phyloP scores from a whole-genome alignment of 1,140 invertebrate genomes.

The Drosophila setifemur region DNA sequence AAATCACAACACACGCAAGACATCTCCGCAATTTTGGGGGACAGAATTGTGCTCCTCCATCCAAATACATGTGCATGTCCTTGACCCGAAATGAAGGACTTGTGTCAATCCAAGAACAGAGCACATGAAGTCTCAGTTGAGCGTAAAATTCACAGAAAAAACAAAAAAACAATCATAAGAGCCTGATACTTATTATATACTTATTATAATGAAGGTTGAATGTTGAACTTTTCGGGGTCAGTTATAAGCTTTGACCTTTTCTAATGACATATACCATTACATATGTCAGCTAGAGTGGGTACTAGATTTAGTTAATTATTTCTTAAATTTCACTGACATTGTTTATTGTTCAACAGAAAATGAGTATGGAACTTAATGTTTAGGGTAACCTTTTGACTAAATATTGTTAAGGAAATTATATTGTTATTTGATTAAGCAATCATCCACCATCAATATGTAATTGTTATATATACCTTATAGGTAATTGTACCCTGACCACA shows the following conservation, averaged over 20 bases:
- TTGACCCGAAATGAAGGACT: slow-evolving; percentile 31
- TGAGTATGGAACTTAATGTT: too few species aligned
- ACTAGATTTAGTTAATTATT: too few species aligned
- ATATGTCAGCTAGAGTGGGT: neutral
- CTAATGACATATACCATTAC: neutral
- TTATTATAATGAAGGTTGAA: neutral
- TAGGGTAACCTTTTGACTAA: too few species aligned
- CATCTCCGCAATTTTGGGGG: neutral
- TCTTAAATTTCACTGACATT: too few species aligned
- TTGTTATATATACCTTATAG: too few species aligned
- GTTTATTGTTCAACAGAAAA: too few species aligned
- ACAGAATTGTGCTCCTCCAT: neutral
- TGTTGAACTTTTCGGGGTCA: neutral
- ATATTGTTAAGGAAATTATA: too few species aligned
- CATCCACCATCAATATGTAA: too few species aligned
- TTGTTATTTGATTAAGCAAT: too few species aligned
- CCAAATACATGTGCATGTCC: slow-evolving; percentile 17
- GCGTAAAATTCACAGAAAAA: neutral
- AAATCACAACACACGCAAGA: slow-evolving; percentile 30
- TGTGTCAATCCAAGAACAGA: slow-evolving; percentile 15
- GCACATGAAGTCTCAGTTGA: slow-evolving; percentile 5
- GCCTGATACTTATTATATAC: neutral
- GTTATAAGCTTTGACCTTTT: slow-evolving; percentile 22
- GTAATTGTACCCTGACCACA: neutral
- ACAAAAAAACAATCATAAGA: neutral